A percentile compares a stretch with the other conserved stretches of the same genome.
Evolutionary conservation across 2,797 vertebrate species (phyloP).

Genomic region (Apodemus agrarius): DNA sequence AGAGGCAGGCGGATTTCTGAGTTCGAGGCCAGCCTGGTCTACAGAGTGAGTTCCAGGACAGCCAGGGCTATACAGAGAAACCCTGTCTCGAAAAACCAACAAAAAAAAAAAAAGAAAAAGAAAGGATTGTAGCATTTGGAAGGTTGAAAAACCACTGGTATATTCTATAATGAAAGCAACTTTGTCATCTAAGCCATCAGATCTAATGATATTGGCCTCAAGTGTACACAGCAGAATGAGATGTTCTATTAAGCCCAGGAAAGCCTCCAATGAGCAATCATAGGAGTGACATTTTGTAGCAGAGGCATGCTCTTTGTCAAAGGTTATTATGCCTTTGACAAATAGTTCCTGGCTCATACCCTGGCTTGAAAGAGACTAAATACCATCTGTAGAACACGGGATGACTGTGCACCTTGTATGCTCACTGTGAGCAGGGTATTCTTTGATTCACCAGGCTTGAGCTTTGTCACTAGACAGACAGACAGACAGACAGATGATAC

Average conservation of each 20-base stretch:
- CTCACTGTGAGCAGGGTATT: background rate
- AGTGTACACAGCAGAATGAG: background rate
- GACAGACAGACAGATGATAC: too few relatives aligned
- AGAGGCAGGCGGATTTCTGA: too few relatives aligned
- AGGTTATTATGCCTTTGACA: conserved; percentile 34
- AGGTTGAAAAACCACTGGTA: background rate
- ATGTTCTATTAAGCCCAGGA: background rate
- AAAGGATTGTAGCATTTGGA: background rate
- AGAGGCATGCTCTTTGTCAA: conserved; percentile 6
- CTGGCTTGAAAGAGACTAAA: conserved; percentile 38
- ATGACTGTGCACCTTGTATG: background rate
- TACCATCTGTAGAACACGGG: background rate
- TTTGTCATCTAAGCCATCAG: background rate
- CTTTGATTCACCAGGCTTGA: background rate
- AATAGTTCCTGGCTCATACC: conserved; percentile 21
- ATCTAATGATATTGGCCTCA: background rate
- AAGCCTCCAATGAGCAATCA: background rate
- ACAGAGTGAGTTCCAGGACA: too few relatives aligned
- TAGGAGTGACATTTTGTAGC: conserved; percentile 9
- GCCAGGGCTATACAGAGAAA: too few relatives aligned
- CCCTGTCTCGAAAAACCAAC: too few relatives aligned
- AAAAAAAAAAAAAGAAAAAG: too few relatives aligned
- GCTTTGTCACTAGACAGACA: background rate
- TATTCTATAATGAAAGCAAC: background rate
- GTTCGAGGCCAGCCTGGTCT: too few relatives aligned